Base-by-base conservation (phyloP, 2,888 invertebrate species). In the Parelbella ahira region DNA sequence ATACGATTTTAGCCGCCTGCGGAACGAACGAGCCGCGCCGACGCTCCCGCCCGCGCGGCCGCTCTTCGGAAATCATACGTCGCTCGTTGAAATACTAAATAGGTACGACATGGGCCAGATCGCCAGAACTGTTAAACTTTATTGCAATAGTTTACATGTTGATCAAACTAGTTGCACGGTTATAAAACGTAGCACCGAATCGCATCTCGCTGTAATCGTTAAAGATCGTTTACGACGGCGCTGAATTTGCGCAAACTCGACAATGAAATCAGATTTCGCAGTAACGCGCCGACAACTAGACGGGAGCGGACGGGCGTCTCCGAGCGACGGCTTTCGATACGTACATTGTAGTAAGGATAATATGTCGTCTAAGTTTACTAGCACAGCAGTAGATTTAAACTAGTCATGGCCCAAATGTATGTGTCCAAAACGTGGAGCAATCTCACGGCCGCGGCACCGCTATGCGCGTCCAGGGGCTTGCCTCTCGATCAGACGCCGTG, bases 1-100 rank as follows among this genome's bases (percentile, higher is more conserved):
- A 86, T 83, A 84, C 84, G 77, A 75, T 83, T 87, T 84, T 86
- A 86, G 81, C 81, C 75, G 70, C 75, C 28, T 46, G 44, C 50
- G 50, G 51, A 47, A 51, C 47, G 41, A 33, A 34, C 34, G 42
- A 34, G 23, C 28, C 42, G 28, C 37, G 21, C 13, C 23, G 21
- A 23, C 5, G 11, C 34, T 27, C 21, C 12, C 9, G 12, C 28
- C 7, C n/a, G 23, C 34, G 6, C 13, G 25, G 24, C 9, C 15
- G 11, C 20, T 21, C 15, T 33, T 24, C 20, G 2, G 13, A 23
- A 11, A 24, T 41, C 8, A 5, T 18, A 28, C 24, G 33, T 33
- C 20, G 15, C 18, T 42, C 32, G 32, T 41, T 27, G 27, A n/a
- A 23, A 34, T 9, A 15, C 9, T 11, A 10, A 15, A 29, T 7